These are phyloP conservation scores for Eudasyphora cyanicolor DNA, from an alignment of 2,888 invertebrate species.

Conservation along the genomic window DNA sequence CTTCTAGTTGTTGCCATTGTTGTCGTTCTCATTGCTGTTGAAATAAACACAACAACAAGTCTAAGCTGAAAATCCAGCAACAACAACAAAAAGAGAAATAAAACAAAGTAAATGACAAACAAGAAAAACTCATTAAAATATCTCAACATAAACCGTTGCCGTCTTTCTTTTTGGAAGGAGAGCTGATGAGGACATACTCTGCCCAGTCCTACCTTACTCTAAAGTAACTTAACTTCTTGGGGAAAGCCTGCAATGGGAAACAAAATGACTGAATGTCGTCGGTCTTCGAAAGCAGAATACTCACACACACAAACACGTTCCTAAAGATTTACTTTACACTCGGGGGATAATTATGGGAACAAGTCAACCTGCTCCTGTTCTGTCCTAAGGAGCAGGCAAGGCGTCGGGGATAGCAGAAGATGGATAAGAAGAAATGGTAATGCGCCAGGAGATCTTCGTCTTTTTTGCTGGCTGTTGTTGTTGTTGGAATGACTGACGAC, in stretches of 20 bases:
- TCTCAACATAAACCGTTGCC: constrained; percentile 25
- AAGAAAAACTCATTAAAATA: constrained; percentile 59
- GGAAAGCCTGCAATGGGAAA: background rate
- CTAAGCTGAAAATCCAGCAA: constrained; percentile 38
- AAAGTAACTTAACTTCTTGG: background rate
- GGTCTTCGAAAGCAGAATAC: constrained; percentile 38
- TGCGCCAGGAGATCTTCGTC: background rate
- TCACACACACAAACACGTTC: constrained; percentile 15
- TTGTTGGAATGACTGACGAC: constrained; percentile 13
- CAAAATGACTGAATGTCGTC: constrained; percentile 26
- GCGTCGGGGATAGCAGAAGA: background rate
- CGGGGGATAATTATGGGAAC: constrained; percentile 54
- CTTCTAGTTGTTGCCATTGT: background rate
- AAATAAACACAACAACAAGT: constrained; percentile 36
- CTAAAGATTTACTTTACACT: constrained; percentile 35
- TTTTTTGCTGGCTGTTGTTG: no score
- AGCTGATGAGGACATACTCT: background rate
- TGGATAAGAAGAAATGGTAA: background rate
- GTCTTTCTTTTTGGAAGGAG: no score
- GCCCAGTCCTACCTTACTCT: background rate
- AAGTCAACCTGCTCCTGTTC: constrained; percentile 48
- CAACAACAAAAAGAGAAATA: constrained; percentile 37
- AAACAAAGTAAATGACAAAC: constrained; percentile 50
- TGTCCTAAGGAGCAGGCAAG: background rate
- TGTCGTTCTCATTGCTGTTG: constrained; percentile 4